A percentile compares a stretch with the other conserved stretches of the same genome.
Evolutionary conservation across 2,888 invertebrate genomes (phyloP).

Genomic region (Stenurella melanura): DNA sequence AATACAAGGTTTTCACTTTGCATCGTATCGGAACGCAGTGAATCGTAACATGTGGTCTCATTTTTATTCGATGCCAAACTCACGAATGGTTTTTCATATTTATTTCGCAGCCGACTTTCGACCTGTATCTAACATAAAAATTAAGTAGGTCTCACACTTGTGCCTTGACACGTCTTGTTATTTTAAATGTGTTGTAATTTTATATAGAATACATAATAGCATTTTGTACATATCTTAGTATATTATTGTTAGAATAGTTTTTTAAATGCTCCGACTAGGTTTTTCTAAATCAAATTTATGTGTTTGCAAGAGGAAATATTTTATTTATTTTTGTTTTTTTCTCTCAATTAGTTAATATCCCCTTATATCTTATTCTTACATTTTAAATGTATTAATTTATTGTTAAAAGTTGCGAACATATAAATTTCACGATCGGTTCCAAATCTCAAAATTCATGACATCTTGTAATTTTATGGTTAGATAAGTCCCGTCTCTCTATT

Average conservation of each 20-base stretch:
- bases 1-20: not conserved
- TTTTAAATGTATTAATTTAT: conserved; percentile 40
- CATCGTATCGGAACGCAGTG: conserved; percentile 17
- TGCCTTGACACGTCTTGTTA: conserved; percentile 65
- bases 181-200: conserved; percentile 65
- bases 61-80: conserved; percentile 43
- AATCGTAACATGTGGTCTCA: conserved; percentile 48
- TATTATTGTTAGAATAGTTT: conserved; percentile 57
- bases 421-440: conserved; percentile 38
- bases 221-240: conserved; percentile 58
- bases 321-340: conserved; percentile 47
- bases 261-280: conserved; percentile 50
- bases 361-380: conserved; percentile 17
- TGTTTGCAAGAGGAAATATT: conserved; percentile 49
- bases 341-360: conserved; percentile 26
- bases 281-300: conserved; percentile 46
- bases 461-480: conserved; percentile 44
- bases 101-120: conserved; percentile 2
- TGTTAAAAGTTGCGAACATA: conserved; percentile 46
- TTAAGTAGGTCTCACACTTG: conserved; percentile 47
- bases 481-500: conserved; percentile 52
- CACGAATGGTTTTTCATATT: conserved; percentile 11
- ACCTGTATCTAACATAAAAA: conserved; percentile 8
- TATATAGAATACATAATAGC: conserved; percentile 63
- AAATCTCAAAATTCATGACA: conserved; percentile 49